Base-by-base conservation (phyloP, 2,888 invertebrate species). In the Colostygia pectinataria region DNA sequence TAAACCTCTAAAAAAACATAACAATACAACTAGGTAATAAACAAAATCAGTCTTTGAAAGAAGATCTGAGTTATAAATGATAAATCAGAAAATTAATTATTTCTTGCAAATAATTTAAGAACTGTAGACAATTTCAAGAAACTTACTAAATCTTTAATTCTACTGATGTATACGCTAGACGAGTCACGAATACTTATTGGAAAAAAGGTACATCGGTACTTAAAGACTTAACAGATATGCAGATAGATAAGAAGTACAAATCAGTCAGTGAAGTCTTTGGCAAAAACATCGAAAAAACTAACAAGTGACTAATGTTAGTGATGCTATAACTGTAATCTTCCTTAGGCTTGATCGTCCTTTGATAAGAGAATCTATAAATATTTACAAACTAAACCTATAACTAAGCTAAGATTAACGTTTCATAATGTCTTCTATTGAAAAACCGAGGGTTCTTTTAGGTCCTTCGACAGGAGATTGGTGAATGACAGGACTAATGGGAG, bases 391-490 rank as follows among this genome's bases (percentile, higher is more conserved):
- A 53, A 6, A 31, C 10, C 34, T 53, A 41, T 28, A 29, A 28
- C 13, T 54, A 46, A 56, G 46, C 12, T 53, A 50, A 31, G 47
- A 74, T 90, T 93, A 96, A 87, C 96, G 94, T 79, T 94, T 95
- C 95, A 97, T 95, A 59, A 97, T 97, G 71, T 97, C 96, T 67
- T 95, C 96, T 83, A 97, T 97, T 63, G 95, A 95, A 84, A 97
- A 97, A 0, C 96, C 96, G 57, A 95, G 83, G 15, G 91, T 71
- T 71, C 80, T 81, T 59, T 86, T 88, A 8, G 88, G 85, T 20
- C 69, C 70, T 62, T 87, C 86, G 1, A 85, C 71, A 20, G 89
- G 87, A 18, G 85, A 87, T 59, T 76, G 75, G 37, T 82, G 80
- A 18, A 46, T 38, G 14, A 39, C 14, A 13, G 76, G 79, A 51